Percentiles rank a stretch among this genome's conserved stretches.
Evolutionary conservation across 2,113 vertebrate species (phyloP).

Genomic region (Capricornis sumatraensis): DNA sequence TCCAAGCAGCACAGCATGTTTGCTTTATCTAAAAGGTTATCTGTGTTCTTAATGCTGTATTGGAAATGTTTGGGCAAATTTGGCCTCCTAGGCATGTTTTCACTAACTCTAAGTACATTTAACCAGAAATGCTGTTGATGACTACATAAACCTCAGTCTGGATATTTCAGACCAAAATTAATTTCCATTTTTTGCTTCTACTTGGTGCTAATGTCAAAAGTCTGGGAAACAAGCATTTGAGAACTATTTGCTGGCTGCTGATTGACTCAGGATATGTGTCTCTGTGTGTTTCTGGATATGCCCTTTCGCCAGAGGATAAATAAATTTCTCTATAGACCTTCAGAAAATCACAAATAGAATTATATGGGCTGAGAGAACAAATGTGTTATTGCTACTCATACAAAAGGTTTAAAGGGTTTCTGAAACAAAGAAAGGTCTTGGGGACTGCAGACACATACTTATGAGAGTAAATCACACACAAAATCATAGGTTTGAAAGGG

Average conservation of each 20-base stretch:
- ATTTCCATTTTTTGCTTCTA: conserved; percentile 29
- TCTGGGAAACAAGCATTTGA: background rate
- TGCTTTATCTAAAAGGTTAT: background rate
- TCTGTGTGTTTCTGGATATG: background rate
- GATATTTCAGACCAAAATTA: conserved; percentile 35
- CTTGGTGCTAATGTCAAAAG: conserved; percentile 5
- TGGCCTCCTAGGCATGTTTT: background rate
- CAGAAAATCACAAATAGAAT: background rate
- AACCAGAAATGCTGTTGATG: background rate
- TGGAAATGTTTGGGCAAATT: background rate
- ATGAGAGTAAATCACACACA: background rate
- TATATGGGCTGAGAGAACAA: background rate
- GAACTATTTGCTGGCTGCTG: background rate
- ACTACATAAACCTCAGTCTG: background rate
- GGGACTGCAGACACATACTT: background rate
- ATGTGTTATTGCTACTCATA: background rate
- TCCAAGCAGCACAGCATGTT: background rate
- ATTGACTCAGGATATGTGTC: background rate
- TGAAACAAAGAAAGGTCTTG: background rate
- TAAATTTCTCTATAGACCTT: background rate
- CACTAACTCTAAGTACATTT: background rate
- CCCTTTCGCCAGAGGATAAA: background rate
- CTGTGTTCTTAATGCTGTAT: background rate
- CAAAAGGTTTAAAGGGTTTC: background rate
- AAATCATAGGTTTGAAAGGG: background rate